phyloP scores from a whole-genome alignment of 2,888 invertebrate species.

The Invenusta paracnida region DNA sequence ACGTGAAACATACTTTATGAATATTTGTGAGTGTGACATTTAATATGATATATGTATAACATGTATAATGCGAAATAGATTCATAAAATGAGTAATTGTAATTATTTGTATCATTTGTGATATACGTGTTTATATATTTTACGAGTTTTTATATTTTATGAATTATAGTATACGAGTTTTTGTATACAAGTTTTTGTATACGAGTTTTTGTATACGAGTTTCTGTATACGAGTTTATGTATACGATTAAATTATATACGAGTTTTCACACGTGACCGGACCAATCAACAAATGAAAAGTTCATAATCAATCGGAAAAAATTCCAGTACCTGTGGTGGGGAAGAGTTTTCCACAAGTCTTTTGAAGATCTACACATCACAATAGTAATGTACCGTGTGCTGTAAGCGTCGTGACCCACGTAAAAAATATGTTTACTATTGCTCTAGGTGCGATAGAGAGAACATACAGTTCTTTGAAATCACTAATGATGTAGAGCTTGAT shows the following conservation, averaged over 20 bases:
- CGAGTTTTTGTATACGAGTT: neutral
- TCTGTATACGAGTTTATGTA: neutral
- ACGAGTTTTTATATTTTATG: neutral
- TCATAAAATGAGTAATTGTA: too few relatives aligned
- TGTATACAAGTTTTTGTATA: neutral
- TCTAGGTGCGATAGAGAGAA: neutral
- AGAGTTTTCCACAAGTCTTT: neutral
- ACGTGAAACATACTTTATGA: too few relatives aligned
- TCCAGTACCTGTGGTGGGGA: neutral
- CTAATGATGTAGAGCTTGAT: neutral
- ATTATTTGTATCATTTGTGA: too few relatives aligned
- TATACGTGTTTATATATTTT: too few relatives aligned
- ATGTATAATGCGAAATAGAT: neutral
- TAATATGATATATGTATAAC: neutral
- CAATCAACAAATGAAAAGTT: neutral
- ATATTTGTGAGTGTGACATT: neutral
- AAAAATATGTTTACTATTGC: too few relatives aligned
- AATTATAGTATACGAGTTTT: neutral
- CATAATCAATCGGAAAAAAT: neutral
- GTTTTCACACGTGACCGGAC: neutral
- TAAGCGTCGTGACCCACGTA: neutral
- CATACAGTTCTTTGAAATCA: neutral
- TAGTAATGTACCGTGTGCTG: neutral
- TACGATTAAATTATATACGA: neutral
- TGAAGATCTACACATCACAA: neutral